These are phyloP conservation scores for Calyptommatus sinebrachiatus DNA, from an alignment of 2,113 vertebrate species.

Conservation along the genomic window DNA sequence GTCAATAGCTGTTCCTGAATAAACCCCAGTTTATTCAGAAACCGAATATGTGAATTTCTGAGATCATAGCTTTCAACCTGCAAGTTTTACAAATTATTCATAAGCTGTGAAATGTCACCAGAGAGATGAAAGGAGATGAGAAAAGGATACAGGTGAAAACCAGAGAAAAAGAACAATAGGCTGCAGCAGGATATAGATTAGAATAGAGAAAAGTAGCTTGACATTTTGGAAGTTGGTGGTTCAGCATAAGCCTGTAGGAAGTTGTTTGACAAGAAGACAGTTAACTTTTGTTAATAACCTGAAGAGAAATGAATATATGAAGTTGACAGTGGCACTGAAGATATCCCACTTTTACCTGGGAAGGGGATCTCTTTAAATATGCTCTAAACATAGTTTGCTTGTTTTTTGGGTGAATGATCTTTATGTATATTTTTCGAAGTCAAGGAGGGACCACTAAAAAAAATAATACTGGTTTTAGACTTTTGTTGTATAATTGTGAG, in stretches of 20 bases:
- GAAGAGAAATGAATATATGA: conserved; percentile 1
- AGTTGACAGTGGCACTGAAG: neutral
- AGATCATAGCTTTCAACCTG: conserved; percentile 39
- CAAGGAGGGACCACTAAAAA: too few relatives aligned
- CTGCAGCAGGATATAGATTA: conserved; percentile 33
- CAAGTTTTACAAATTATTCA: conserved; percentile 58
- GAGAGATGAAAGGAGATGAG: conserved; percentile 21
- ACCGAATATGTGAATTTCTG: conserved; percentile 20
- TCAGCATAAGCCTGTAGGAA: conserved; percentile 29
- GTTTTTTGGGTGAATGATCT: too few relatives aligned
- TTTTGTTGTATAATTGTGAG: too few relatives aligned
- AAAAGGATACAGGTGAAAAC: conserved; percentile 48
- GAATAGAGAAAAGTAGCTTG: conserved; percentile 19
- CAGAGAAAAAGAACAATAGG: conserved; percentile 23
- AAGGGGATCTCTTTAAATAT: too few relatives aligned
- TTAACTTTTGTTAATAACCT: conserved; percentile 1
- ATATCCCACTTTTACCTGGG: too few relatives aligned
- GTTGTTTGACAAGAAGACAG: conserved; percentile 32
- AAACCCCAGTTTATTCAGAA: conserved; percentile 36
- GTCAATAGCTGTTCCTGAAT: conserved; percentile 35
- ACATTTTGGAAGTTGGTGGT: conserved; percentile 35
- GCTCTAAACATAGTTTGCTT: too few relatives aligned
- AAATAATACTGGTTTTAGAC: too few relatives aligned
- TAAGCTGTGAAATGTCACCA: conserved; percentile 55
- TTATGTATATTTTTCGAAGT: too few relatives aligned